A percentile compares a stretch with the other conserved stretches of the same genome.
Conservation (phyloP, 2,888 invertebrate species). For the Drosophila paramelanica region DNA sequence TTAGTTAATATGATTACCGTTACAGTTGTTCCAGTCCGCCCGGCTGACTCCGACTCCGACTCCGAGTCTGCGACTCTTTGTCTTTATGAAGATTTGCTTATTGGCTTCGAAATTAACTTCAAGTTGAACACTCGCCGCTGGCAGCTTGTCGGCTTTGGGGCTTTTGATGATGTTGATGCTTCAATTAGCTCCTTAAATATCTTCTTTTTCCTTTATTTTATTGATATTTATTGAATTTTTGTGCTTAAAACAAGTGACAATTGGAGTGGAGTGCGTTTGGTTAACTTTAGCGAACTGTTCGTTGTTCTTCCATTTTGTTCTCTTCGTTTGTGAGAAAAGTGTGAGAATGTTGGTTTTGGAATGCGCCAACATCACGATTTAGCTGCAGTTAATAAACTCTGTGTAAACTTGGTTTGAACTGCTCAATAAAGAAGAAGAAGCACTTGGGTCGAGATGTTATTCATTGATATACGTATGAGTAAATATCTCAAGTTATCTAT, state of each 20-base stretch:
- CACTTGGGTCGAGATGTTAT: no score
- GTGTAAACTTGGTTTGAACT: background rate
- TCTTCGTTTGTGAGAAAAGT: conserved; percentile 8
- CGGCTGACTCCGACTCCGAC: background rate
- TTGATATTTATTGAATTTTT: conserved; percentile 76
- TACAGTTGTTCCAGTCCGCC: conserved; percentile 30
- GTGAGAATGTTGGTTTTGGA: conserved; percentile 10
- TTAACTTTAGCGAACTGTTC: conserved; percentile 14
- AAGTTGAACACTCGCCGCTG: conserved; percentile 9
- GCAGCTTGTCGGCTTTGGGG: conserved; percentile 51
- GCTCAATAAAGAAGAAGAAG: background rate
- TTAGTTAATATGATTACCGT: conserved; percentile 73
- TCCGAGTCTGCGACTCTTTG: background rate
- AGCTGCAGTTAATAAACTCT: background rate
- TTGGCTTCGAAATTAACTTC: conserved; percentile 33
- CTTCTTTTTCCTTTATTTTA: conserved; percentile 41
- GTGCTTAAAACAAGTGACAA: conserved; percentile 46
- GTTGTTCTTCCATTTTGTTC: background rate
- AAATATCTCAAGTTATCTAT: no score
- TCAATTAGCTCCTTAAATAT: conserved; percentile 53
- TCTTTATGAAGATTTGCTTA: conserved; percentile 31
- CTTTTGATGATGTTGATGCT: conserved; percentile 48
- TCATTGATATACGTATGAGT: no score
- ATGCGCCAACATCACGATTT: conserved; percentile 8
- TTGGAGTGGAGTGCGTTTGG: conserved; percentile 19